These are phyloP conservation scores for Drosophila arizonae DNA, from an alignment of 1,140 invertebrate species.

Conservation along the genomic window DNA sequence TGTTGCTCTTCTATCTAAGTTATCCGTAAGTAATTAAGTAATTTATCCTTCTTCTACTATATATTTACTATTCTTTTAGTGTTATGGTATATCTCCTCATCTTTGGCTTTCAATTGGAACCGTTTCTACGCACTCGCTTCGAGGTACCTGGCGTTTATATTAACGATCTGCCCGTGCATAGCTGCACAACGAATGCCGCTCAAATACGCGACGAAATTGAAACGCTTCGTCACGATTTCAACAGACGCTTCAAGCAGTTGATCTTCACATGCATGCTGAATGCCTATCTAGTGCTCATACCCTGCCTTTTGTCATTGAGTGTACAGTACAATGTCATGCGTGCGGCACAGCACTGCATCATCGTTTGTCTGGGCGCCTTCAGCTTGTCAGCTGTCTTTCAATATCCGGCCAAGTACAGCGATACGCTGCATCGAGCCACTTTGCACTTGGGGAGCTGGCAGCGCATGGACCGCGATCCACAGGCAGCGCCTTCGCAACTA, in stretches of 20 bases:
- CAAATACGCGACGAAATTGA: conserved; percentile 94
- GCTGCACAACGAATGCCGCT: conserved; percentile 87
- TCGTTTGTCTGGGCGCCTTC: conserved; percentile 93
- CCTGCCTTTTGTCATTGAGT: conserved; percentile 93
- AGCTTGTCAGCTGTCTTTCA: conserved; percentile 91
- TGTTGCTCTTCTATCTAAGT: conserved; percentile 84
- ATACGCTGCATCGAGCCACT: conserved; percentile 94
- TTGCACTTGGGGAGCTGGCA: conserved; percentile 95
- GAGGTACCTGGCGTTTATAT: conserved; percentile 81
- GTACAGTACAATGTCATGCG: conserved; percentile 94
- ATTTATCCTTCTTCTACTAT: not conserved
- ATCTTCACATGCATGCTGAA: conserved; percentile 94
- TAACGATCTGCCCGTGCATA: conserved; percentile 85
- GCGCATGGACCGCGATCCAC: conserved; percentile 84
- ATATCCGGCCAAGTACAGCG: conserved; percentile 89
- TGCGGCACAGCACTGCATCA: conserved; percentile 91
- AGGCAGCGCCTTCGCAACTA: conserved; percentile 44
- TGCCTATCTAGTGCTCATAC: conserved; percentile 95
- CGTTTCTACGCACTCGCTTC: conserved; percentile 87
- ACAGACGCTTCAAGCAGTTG: conserved; percentile 93
- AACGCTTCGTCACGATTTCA: conserved; percentile 92
- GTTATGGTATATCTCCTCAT: conserved; percentile 92
- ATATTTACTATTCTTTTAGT: conserved; percentile 28
- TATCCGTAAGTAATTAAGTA: conserved; percentile 91
- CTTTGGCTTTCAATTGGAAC: conserved; percentile 89